Conservation (phyloP, 2,888 invertebrate genomes). For the Clanis bilineata region DNA sequence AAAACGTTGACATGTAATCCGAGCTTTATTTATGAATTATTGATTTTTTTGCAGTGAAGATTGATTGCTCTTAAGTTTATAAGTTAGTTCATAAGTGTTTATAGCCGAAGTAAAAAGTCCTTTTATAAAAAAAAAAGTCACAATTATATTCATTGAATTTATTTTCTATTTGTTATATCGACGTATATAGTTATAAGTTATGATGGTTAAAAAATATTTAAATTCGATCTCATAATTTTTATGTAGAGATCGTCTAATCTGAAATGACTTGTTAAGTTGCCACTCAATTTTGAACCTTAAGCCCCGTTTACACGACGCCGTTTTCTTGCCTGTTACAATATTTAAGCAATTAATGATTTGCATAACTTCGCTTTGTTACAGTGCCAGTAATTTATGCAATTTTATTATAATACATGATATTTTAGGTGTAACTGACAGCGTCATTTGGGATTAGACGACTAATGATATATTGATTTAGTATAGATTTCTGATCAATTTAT, state of each 20-base stretch:
- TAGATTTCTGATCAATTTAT: neutral
- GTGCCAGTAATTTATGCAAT: no score
- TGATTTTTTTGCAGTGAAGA: neutral
- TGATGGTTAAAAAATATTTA: neutral
- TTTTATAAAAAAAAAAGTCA: neutral
- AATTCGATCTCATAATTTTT: neutral
- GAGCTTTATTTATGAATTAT: neutral
- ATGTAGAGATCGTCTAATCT: neutral
- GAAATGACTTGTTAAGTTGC: neutral
- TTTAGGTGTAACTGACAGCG: neutral
- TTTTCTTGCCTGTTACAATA: no score
- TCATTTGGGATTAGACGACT: neutral
- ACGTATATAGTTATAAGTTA: neutral
- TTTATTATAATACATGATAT: no score
- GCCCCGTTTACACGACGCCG: no score
- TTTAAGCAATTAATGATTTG: no score
- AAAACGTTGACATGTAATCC: neutral
- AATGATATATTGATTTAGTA: neutral
- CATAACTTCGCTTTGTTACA: no score
- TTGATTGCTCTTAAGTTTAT: neutral
- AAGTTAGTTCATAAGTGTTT: neutral
- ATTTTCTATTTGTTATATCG: neutral
- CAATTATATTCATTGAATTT: neutral
- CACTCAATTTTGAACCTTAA: neutral
- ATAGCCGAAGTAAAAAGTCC: neutral